These are phyloP conservation scores for Silurus meridionalis DNA, from an alignment of 2,113 vertebrate species.

Conservation along the genomic window DNA sequence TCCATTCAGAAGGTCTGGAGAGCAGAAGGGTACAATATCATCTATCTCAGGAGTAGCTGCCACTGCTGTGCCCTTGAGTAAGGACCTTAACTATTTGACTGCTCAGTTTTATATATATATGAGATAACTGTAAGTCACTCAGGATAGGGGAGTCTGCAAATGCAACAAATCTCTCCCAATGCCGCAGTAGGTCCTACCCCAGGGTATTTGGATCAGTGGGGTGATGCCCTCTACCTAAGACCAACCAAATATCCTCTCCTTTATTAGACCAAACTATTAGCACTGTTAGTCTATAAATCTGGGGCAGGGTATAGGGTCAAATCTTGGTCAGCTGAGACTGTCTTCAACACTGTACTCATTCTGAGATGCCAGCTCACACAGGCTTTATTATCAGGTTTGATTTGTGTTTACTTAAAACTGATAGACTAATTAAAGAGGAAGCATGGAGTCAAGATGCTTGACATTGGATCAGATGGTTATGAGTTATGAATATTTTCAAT, in stretches of 20 bases:
- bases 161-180: constrained; percentile 1
- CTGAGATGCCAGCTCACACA: constrained; percentile 36
- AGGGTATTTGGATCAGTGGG: not conserved
- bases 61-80: too few relatives aligned
- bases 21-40: too few relatives aligned
- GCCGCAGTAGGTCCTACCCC: not conserved
- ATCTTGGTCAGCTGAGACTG: constrained; percentile 15
- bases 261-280: not conserved
- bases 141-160: too few relatives aligned
- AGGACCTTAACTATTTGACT: too few relatives aligned
- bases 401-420: not conserved
- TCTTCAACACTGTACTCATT: constrained; percentile 31
- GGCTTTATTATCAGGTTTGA: not conserved
- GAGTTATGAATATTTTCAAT: too few relatives aligned
- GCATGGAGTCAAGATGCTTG: not conserved
- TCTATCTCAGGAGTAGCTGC: too few relatives aligned
- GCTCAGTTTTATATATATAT: too few relatives aligned
- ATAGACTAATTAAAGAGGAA: constrained; percentile 1
- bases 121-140: too few relatives aligned
- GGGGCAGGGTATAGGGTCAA: not conserved
- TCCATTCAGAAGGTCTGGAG: too few relatives aligned
- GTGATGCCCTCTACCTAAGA: not conserved
- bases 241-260: not conserved
- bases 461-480: too few relatives aligned
- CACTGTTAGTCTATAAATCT: not conserved